phyloP scores from a whole-genome alignment of 2,888 invertebrate genomes.

The Lamellibrachia satsuma region DNA sequence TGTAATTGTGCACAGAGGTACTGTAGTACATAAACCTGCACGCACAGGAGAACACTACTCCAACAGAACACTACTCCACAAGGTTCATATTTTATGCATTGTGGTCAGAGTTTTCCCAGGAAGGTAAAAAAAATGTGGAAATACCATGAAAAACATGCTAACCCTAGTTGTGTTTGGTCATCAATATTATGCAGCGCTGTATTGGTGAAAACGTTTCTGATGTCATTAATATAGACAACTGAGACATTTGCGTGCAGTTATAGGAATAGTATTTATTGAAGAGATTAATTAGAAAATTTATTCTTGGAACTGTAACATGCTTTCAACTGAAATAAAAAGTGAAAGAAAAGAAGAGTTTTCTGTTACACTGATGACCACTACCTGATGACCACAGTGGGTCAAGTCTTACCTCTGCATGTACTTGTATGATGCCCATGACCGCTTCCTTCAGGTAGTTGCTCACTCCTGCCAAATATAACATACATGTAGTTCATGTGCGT shows the following conservation, averaged over 20 bases:
- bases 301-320: background rate
- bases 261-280: background rate
- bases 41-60: too few relatives aligned
- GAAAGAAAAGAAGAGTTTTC: background rate
- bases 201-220: background rate
- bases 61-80: too few relatives aligned
- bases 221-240: background rate
- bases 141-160: background rate
- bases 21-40: too few relatives aligned
- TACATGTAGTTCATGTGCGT: background rate
- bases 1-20: too few relatives aligned
- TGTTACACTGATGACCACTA: background rate
- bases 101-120: background rate
- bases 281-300: background rate
- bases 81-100: background rate
- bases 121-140: background rate
- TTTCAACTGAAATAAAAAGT: background rate
- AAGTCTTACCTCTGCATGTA: conserved; percentile 68
- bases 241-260: background rate
- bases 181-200: background rate
- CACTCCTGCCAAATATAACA: conserved; percentile 52
- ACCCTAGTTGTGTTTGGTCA: background rate
- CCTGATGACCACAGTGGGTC: background rate
- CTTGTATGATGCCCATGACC: conserved; percentile 67
- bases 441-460: conserved; percentile 76